phyloP scores from a whole-genome alignment of 2,888 invertebrate species.

The Sphecodes monilicornis region DNA sequence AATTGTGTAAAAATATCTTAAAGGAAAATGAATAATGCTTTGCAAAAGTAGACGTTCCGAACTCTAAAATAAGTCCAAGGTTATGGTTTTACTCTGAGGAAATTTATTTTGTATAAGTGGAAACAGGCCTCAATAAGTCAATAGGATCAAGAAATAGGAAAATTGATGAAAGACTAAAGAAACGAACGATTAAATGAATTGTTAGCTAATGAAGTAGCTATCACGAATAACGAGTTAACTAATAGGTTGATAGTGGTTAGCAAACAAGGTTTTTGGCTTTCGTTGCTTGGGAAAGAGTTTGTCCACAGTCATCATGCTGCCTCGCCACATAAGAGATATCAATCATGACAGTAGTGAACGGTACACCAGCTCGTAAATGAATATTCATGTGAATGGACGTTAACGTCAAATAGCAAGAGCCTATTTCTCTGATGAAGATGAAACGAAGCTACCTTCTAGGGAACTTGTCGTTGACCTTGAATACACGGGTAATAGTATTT shows the following conservation, averaged over 20 bases:
- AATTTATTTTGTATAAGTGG: no score
- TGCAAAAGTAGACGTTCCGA: no score
- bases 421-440: conserved; percentile 5
- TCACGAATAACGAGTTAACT: background rate
- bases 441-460: background rate
- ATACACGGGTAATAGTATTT: background rate
- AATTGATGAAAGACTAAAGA: background rate
- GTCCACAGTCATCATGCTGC: background rate
- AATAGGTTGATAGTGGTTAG: background rate
- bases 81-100: no score
- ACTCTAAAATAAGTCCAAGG: no score
- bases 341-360: background rate
- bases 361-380: background rate
- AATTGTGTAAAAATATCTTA: no score
- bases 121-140: no score
- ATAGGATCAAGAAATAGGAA: no score
- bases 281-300: background rate
- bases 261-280: background rate
- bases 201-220: background rate
- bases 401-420: background rate
- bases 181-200: background rate
- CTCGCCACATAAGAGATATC: background rate
- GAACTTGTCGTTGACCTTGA: background rate
- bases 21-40: no score
- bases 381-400: conserved; percentile 5